Evolutionary conservation across 2,113 vertebrate genomes (phyloP).

Genomic region (Bujurquina vittata): DNA sequence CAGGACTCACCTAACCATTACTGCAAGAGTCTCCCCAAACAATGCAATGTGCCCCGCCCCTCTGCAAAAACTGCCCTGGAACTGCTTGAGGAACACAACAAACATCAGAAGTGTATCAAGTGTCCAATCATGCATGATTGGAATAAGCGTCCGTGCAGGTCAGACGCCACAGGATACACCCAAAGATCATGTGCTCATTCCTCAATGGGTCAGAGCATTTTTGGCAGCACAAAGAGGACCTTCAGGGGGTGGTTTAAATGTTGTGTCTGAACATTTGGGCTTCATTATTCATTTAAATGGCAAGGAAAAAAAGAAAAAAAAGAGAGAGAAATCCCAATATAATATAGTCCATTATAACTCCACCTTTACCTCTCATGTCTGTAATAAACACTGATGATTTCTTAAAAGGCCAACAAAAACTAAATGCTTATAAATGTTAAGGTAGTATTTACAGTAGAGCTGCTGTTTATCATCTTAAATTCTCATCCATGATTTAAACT

Average conservation of each 20-base stretch:
- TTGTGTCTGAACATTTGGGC: background rate
- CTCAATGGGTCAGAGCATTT: background rate
- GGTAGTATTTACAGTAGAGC: background rate
- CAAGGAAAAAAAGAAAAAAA: accelerated
- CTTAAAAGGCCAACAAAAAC: background rate
- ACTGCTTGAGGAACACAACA: background rate
- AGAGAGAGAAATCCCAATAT: background rate
- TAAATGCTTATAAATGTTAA: background rate
- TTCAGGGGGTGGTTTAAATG: background rate
- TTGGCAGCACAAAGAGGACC: background rate
- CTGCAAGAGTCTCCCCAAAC: background rate
- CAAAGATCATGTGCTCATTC: background rate
- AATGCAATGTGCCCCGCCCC: background rate
- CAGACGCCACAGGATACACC: background rate
- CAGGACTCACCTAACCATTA: too few relatives aligned
- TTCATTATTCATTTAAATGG: background rate
- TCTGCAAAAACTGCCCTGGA: background rate
- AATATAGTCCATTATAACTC: background rate
- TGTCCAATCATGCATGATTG: background rate
- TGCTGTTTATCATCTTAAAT: background rate
- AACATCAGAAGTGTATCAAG: background rate
- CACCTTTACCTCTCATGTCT: background rate
- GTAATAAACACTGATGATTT: background rate
- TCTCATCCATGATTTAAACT: background rate
- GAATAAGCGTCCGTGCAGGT: background rate